Percentiles rank a stretch among this genome's conserved stretches.
These are phyloP conservation scores for Eucidaris tribuloides DNA, from an alignment of 35 echinoderm and acorn worm species.

Conservation along the genomic window DNA sequence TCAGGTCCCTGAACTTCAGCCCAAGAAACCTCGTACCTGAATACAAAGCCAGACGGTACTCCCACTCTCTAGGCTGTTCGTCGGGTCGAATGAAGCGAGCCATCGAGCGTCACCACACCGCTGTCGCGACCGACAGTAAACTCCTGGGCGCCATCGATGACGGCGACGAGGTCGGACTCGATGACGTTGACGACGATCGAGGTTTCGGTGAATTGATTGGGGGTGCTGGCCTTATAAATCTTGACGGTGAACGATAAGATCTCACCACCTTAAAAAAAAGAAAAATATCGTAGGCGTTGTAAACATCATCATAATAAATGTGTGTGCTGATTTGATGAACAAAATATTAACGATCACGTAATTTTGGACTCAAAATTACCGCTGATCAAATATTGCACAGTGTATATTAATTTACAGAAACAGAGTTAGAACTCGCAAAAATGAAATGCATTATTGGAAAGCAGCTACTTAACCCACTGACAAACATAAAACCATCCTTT, in stretches of 20 bases:
- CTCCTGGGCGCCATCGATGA: slow-evolving; percentile 59
- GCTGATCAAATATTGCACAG: too few relatives aligned
- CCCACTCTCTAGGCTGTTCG: slow-evolving; percentile 49
- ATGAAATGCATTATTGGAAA: too few relatives aligned
- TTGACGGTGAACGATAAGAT: slow-evolving; percentile 68
- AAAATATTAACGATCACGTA: neutral
- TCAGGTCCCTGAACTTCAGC: too few relatives aligned
- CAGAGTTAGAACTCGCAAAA: too few relatives aligned
- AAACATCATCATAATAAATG: neutral
- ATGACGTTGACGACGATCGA: slow-evolving; percentile 59
- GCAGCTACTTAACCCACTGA: too few relatives aligned
- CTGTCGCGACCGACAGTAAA: slow-evolving; percentile 70
- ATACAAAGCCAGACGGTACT: slow-evolving; percentile 64
- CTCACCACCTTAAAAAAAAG: slow-evolving; percentile 56
- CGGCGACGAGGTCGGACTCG: slow-evolving; percentile 54
- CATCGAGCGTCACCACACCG: slow-evolving; percentile 32
- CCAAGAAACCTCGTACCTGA: slow-evolving; percentile 63
- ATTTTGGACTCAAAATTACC: neutral
- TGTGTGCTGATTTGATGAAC: neutral
- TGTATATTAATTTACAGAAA: too few relatives aligned
- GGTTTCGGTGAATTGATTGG: slow-evolving; percentile 12
- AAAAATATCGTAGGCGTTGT: neutral
- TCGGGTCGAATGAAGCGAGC: slow-evolving; percentile 54
- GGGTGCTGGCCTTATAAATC: slow-evolving; percentile 78
- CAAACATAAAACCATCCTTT: too few relatives aligned